A percentile compares a stretch with the other conserved stretches of the same genome.
phyloP scores from a whole-genome alignment of 2,797 vertebrate species.

The Acrocephalus scirpaceus region DNA sequence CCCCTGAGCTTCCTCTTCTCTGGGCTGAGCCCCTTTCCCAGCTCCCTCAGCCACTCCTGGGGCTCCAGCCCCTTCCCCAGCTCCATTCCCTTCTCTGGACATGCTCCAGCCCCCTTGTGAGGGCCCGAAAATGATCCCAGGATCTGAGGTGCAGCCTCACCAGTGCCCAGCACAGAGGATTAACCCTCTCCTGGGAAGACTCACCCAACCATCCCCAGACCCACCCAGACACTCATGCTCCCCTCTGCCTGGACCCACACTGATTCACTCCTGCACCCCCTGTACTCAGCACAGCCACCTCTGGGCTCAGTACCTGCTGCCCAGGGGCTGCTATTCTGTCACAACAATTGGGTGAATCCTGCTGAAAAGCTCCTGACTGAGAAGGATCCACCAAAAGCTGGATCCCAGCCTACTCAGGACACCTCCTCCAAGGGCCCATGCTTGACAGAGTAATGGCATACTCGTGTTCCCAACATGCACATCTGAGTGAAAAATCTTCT shows the following conservation, averaged over 20 bases:
- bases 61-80: not conserved
- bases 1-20: not conserved
- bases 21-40: not conserved
- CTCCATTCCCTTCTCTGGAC: not conserved
- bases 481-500: not conserved
- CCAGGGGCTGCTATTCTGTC: not conserved
- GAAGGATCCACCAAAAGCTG: not conserved
- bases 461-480: rapidly evolving
- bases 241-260: rapidly evolving
- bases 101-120: not conserved
- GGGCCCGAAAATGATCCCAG: not conserved
- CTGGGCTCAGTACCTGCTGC: not conserved
- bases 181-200: not conserved
- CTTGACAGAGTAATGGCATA: not conserved
- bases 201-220: not conserved
- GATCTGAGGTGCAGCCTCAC: not conserved
- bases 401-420: not conserved
- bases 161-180: not conserved
- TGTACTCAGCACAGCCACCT: not conserved
- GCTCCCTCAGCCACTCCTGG: not conserved
- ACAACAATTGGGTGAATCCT: not conserved
- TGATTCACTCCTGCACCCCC: not conserved
- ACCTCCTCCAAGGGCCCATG: not conserved
- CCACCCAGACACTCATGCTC: not conserved
- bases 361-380: not conserved